Evolutionary conservation across 2,797 vertebrate species (phyloP).

Genomic region (Liasis olivaceus): DNA sequence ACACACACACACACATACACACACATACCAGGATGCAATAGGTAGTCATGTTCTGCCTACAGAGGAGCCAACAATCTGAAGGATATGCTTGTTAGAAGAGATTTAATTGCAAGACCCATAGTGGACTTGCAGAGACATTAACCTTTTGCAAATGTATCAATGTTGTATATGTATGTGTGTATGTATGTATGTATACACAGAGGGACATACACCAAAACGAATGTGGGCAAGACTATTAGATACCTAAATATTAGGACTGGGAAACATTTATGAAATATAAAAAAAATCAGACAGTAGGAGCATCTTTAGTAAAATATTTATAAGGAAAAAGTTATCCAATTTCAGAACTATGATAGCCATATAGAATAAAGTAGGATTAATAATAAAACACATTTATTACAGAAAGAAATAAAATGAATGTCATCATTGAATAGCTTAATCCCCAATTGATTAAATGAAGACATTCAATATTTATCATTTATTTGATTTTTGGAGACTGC

Average conservation of each 20-base stretch:
- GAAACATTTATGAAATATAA: background rate
- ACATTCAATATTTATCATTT: background rate
- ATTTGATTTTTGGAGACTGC: background rate
- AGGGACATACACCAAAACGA: background rate
- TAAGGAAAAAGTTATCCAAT: background rate
- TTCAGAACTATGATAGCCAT: background rate
- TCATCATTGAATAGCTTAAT: background rate
- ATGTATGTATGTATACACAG: background rate
- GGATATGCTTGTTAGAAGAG: too few relatives aligned
- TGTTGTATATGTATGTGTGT: background rate
- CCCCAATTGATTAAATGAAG: background rate
- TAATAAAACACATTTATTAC: constrained; percentile 1
- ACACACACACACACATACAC: too few relatives aligned
- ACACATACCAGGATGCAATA: too few relatives aligned
- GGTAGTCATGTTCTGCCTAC: too few relatives aligned
- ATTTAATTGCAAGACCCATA: too few relatives aligned
- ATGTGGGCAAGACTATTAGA: background rate
- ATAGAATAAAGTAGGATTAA: background rate
- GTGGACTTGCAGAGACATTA: background rate
- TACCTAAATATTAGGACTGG: background rate
- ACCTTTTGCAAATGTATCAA: background rate
- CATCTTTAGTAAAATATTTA: background rate
- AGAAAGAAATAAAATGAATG: background rate
- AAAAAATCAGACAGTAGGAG: background rate
- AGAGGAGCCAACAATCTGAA: too few relatives aligned